Percentiles rank a stretch among this genome's conserved stretches.
phyloP scores from a whole-genome alignment of 1,140 invertebrate species.

The Fopius arisanus region DNA sequence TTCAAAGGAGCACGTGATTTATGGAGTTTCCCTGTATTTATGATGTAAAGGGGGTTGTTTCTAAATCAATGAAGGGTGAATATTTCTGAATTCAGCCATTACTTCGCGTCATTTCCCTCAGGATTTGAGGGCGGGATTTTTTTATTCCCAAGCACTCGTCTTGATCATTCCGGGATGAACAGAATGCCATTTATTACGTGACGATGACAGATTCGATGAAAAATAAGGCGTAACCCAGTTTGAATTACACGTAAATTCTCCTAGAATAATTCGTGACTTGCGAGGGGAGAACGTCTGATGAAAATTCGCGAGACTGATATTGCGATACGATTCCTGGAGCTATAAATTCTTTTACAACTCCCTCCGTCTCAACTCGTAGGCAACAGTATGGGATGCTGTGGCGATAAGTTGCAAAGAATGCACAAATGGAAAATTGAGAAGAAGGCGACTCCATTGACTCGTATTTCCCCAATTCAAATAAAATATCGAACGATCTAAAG shows the following conservation, averaged over 20 bases:
- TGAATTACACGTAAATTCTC: not conserved
- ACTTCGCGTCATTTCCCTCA: not conserved
- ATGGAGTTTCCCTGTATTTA: no score
- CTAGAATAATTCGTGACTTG: not conserved
- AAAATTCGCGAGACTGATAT: constrained; percentile 29
- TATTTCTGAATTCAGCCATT: not conserved
- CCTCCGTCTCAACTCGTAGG: not conserved
- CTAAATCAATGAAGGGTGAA: not conserved
- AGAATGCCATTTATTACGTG: not conserved
- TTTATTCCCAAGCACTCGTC: not conserved
- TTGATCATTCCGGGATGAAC: constrained; percentile 14
- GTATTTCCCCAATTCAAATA: no score
- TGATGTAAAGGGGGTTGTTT: not conserved
- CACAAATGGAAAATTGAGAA: not conserved
- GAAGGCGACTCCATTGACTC: no score
- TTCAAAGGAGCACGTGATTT: no score
- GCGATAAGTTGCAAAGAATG: not conserved
- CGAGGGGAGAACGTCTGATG: not conserved
- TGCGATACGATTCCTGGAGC: constrained; percentile 20
- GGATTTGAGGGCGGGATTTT: not conserved
- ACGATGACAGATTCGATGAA: constrained; percentile 6
- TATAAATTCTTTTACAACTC: constrained; percentile 35
- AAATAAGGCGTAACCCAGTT: not conserved
- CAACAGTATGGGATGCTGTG: constrained; percentile 8
- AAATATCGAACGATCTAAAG: no score